Conservation (phyloP, 2,888 invertebrate genomes). For the Gonocerus acuteangulatus region DNA sequence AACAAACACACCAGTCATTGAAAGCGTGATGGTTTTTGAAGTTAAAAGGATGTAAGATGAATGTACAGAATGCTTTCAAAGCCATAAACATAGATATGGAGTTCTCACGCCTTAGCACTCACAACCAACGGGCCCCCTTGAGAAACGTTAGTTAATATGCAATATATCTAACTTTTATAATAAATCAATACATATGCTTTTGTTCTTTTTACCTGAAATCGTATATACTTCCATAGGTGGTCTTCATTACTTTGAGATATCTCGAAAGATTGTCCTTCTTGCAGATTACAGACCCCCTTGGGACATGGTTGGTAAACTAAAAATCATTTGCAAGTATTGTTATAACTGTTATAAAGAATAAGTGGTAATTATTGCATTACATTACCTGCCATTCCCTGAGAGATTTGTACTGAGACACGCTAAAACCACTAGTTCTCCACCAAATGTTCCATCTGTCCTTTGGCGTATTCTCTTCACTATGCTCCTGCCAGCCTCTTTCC, state of each 20-base stretch:
- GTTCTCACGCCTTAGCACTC: too few species aligned
- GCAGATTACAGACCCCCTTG: slow-evolving; percentile 75
- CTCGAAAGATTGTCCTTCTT: slow-evolving; percentile 73
- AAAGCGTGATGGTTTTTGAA: too few species aligned
- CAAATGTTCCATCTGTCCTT: slow-evolving; percentile 73
- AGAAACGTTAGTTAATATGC: too few species aligned
- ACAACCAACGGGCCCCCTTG: too few species aligned
- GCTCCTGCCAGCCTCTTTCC: slow-evolving; percentile 70
- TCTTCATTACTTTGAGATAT: slow-evolving; percentile 69
- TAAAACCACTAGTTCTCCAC: slow-evolving; percentile 74
- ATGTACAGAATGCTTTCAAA: too few species aligned
- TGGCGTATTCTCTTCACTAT: slow-evolving; percentile 50
- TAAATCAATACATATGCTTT: background rate
- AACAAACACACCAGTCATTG: too few species aligned
- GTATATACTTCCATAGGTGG: slow-evolving; percentile 70
- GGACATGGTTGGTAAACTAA: slow-evolving; percentile 75
- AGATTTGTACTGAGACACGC: slow-evolving; percentile 55
- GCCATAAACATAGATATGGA: too few species aligned
- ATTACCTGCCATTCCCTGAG: slow-evolving; percentile 36
- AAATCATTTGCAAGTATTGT: slow-evolving; percentile 39
- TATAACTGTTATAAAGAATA: too few species aligned
- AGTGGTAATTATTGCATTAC: too few species aligned
- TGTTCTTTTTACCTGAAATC: slow-evolving; percentile 62
- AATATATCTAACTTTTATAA: too few species aligned
- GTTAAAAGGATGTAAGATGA: too few species aligned